Evolutionary conservation across 2,888 invertebrate genomes (phyloP), one percentile per base, ranked within the genome.

Genomic region (Minunthozetes semirufus): DNA sequence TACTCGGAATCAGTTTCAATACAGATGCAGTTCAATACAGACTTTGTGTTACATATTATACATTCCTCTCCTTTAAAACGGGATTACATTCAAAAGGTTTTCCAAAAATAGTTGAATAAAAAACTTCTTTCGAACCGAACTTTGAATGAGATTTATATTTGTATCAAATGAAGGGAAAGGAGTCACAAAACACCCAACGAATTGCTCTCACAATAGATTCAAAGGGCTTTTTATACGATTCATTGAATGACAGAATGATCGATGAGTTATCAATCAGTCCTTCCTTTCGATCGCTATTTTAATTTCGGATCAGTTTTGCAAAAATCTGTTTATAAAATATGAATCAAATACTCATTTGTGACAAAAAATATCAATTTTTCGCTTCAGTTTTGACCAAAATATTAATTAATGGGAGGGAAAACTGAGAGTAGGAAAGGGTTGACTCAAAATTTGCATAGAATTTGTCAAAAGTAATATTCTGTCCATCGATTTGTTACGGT

Each of bases 171-270:
- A 2, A 42, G 56, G 56, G 22, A 25, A 56, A 19, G 25, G 19
- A 22, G 56, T 56, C 13, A 42, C 42, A 42, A 42, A 42, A 42
- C 42, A 42, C 8, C 8, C 8, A 13, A 42, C 42, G 11, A 42
- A 42, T 56, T 19, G 56, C 19, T 56, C 56, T 22, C 9, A 25
- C 22, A 19, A 56, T 19, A 25, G 6, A 56, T 56, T 13, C 11
- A 56, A 56, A 56, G 2, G 4, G 1, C 22, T 19, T 56, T 56
- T 53, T 48, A 48, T 48, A 15, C 1, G 19, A 4, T 53, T 19
- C 25, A 56, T 22, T 56, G 56, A 56, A 22, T 56, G 56, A 56
- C 56, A 56, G 56, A 56, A 56, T 56, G 56, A 56, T 56, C 15
- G 22, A 56, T 56, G 56, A 56, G 56, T 22, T 56, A 22, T 22